A percentile compares a stretch with the other conserved stretches of the same genome.
phyloP scores from a whole-genome alignment of 2,797 vertebrate genomes.

The Rhinogobio ventralis region DNA sequence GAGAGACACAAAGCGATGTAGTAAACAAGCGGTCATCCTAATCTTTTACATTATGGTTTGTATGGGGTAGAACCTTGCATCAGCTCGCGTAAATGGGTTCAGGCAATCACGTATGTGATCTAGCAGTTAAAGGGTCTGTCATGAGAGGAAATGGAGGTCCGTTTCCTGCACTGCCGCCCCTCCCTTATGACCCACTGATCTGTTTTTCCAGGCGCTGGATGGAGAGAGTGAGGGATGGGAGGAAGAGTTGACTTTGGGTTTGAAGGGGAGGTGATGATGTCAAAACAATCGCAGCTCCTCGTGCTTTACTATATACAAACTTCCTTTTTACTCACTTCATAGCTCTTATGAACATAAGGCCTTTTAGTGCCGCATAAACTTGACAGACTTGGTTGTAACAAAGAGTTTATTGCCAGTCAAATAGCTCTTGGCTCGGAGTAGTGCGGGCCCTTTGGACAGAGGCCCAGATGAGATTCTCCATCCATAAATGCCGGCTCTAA shows the following conservation, averaged over 20 bases:
- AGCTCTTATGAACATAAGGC: neutral
- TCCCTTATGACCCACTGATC: slow-evolving; percentile 63
- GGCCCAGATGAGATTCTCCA: slow-evolving; percentile 21
- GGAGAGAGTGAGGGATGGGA: neutral
- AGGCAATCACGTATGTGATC: slow-evolving; percentile 14
- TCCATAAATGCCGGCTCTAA: slow-evolving; percentile 1
- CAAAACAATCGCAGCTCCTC: slow-evolving; percentile 52
- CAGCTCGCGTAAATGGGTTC: neutral
- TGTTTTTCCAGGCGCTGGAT: slow-evolving; percentile 70
- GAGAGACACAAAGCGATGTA: slow-evolving; percentile 13
- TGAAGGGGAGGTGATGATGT: slow-evolving; percentile 25
- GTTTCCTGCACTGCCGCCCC: slow-evolving; percentile 57
- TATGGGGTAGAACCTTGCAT: neutral
- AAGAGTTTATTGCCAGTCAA: slow-evolving; percentile 31
- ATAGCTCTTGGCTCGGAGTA: slow-evolving; percentile 12
- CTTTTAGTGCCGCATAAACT: neutral
- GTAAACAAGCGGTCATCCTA: neutral
- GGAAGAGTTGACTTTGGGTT: neutral
- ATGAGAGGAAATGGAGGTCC: slow-evolving; percentile 69
- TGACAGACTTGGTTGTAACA: neutral
- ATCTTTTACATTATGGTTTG: neutral
- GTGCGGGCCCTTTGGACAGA: neutral
- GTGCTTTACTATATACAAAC: neutral
- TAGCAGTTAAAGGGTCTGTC: slow-evolving; percentile 51
- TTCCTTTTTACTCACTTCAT: neutral